Conservation (phyloP, 1,140 invertebrate genomes). For the Papilio helenus region DNA sequence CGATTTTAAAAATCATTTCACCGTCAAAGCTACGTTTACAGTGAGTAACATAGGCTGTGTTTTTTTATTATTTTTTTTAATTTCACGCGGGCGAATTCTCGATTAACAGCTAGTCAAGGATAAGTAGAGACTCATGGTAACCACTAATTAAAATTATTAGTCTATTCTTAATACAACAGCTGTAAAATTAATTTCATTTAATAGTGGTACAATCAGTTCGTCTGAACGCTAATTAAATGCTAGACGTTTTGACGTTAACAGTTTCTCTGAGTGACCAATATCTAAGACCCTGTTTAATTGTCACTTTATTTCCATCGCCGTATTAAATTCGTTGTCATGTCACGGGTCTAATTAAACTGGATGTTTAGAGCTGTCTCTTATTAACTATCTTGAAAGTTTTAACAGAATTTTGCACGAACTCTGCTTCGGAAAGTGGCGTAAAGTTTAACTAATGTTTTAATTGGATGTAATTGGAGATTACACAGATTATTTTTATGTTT, state of each 20-base stretch:
- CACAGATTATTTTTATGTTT: background rate
- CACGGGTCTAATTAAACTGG: slow-evolving; percentile 20
- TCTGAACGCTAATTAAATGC: slow-evolving; percentile 50
- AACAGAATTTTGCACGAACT: slow-evolving; percentile 25
- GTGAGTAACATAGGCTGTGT: too few species aligned
- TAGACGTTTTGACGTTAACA: slow-evolving; percentile 50
- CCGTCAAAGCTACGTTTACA: too few species aligned
- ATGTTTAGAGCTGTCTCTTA: background rate
- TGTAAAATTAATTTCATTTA: background rate
- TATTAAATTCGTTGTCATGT: slow-evolving; percentile 23
- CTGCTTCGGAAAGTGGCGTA: slow-evolving; percentile 24
- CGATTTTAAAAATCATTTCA: too few species aligned
- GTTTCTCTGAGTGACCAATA: slow-evolving; percentile 27
- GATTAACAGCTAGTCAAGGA: too few species aligned
- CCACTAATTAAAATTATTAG: too few species aligned
- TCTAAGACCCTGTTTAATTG: slow-evolving; percentile 12
- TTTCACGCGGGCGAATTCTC: too few species aligned
- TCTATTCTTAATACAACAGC: too few species aligned
- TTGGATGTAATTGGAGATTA: slow-evolving; percentile 6
- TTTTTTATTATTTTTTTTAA: too few species aligned
- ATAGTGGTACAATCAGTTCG: slow-evolving; percentile 50
- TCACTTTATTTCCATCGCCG: background rate
- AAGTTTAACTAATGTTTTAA: slow-evolving; percentile 1
- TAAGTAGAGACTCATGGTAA: too few species aligned
- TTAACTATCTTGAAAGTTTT: slow-evolving; percentile 35